A percentile compares a stretch with the other conserved stretches of the same genome.
Conservation (phyloP, 2,888 invertebrate species). For the Mermis nigrescens region DNA sequence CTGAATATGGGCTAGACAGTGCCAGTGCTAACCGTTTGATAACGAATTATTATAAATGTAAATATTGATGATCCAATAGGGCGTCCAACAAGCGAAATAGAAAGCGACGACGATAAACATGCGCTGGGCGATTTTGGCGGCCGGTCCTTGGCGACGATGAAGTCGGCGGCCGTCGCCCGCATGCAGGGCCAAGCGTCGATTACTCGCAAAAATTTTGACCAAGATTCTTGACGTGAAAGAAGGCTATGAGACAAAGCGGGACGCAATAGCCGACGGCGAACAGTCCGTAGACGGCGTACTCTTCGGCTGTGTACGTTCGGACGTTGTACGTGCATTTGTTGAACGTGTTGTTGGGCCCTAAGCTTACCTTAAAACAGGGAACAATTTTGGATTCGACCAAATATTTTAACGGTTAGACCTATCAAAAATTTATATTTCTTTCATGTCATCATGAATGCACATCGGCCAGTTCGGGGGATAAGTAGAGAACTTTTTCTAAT, state of each 20-base stretch:
- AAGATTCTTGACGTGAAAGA: not conserved
- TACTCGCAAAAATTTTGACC: not conserved
- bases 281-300: not conserved
- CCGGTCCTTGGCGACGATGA: not conserved
- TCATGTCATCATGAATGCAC: too few relatives aligned
- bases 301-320: not conserved
- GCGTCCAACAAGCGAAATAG: constrained; percentile 1
- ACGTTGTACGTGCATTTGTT: not conserved
- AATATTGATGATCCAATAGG: not conserved
- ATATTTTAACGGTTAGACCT: too few relatives aligned
- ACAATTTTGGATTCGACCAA: too few relatives aligned
- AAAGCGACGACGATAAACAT: not conserved
- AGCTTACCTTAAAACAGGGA: too few relatives aligned
- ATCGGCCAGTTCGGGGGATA: too few relatives aligned
- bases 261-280: not conserved
- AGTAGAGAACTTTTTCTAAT: too few relatives aligned
- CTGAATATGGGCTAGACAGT: too few relatives aligned
- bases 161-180: not conserved
- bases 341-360: too few relatives aligned
- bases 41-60: too few relatives aligned
- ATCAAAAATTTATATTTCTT: too few relatives aligned
- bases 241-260: not conserved
- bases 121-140: not conserved
- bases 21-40: too few relatives aligned
- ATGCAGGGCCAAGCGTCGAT: not conserved